phyloP scores from a whole-genome alignment of 1,140 invertebrate species.

The Zaprionus davidi region DNA sequence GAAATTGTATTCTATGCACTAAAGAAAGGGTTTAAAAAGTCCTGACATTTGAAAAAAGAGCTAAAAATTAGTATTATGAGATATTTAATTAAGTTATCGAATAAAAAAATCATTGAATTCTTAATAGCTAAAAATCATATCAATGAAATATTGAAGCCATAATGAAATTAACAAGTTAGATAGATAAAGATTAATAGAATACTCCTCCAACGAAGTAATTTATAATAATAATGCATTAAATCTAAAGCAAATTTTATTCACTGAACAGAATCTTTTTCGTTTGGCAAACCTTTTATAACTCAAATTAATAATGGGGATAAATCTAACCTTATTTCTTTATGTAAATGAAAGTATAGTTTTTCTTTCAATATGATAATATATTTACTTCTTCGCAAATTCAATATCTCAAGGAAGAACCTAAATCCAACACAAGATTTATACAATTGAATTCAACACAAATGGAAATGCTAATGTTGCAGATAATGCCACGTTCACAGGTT shows the following conservation, averaged over 20 bases:
- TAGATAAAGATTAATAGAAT: too few relatives aligned
- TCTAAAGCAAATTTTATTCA: too few relatives aligned
- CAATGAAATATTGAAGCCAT: neutral
- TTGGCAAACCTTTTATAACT: too few relatives aligned
- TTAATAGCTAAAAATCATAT: neutral
- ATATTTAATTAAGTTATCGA: neutral
- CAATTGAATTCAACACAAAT: neutral
- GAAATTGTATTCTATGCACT: neutral
- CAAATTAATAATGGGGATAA: neutral
- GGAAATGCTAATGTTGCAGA: slow-evolving; percentile 4
- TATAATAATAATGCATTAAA: too few relatives aligned
- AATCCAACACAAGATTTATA: neutral
- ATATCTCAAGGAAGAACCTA: neutral
- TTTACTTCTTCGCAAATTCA: neutral
- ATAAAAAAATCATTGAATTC: neutral
- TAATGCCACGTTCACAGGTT: slow-evolving; percentile 16
- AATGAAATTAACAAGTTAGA: neutral
- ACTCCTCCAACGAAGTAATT: too few relatives aligned
- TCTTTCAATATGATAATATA: neutral
- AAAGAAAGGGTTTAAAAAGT: neutral
- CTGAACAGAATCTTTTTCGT: too few relatives aligned
- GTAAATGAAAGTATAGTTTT: neutral
- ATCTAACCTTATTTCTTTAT: neutral
- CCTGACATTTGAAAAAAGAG: too few relatives aligned
- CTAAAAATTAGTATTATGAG: neutral